Percentiles rank a stretch among this genome's conserved stretches.
Evolutionary conservation across 1,140 invertebrate genomes (phyloP).

Genomic region (Lutraria rhynchaena): DNA sequence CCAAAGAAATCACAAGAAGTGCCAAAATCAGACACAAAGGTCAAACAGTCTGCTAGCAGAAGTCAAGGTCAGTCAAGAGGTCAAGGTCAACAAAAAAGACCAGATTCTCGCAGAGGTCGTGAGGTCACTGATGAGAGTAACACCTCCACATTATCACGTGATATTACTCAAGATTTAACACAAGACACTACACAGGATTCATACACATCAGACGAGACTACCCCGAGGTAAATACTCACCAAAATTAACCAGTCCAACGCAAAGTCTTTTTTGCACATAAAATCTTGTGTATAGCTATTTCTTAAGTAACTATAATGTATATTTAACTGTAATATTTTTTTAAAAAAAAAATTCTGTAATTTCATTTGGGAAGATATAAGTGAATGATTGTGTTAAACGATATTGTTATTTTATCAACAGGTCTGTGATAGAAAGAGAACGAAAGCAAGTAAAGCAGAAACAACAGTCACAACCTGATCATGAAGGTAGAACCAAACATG

Average conservation of each 20-base stretch:
- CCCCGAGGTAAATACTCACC: constrained; percentile 48
- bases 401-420: constrained; percentile 15
- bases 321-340: too few relatives aligned
- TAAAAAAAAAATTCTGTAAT: too few relatives aligned
- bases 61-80: constrained; percentile 35
- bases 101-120: constrained; percentile 14
- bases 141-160: constrained; percentile 34
- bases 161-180: constrained; percentile 24
- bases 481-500: not conserved
- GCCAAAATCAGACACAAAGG: constrained; percentile 36
- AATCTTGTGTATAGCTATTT: too few relatives aligned
- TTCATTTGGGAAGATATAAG: too few relatives aligned
- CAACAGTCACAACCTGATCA: not conserved
- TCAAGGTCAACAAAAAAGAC: constrained; percentile 32
- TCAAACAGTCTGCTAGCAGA: constrained; percentile 4
- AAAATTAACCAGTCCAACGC: not conserved
- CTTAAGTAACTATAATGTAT: too few relatives aligned
- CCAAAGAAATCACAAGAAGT: constrained; percentile 32
- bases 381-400: too few relatives aligned
- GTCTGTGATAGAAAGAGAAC: constrained; percentile 55
- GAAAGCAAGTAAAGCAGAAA: constrained; percentile 30
- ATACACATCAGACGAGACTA: constrained; percentile 53
- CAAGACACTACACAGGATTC: constrained; percentile 52
- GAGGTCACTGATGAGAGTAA: constrained; percentile 42
- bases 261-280: too few relatives aligned